phyloP scores from a whole-genome alignment of 2,888 invertebrate species.

The Drosophila longiperda region DNA sequence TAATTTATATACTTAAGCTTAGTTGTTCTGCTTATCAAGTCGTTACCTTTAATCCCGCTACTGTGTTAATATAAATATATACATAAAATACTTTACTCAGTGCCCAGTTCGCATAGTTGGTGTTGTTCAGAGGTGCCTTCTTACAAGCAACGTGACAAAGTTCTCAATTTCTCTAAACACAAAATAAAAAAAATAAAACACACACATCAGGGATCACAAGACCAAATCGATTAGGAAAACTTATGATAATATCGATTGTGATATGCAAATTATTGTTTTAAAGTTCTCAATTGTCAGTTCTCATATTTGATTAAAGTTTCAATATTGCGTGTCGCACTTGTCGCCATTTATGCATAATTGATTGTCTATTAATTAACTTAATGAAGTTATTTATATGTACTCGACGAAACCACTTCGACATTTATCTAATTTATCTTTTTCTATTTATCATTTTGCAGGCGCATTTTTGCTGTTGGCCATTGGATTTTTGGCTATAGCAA shows the following conservation, averaged over 20 bases:
- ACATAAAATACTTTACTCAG: conserved; percentile 20
- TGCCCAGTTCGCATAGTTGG: conserved; percentile 16
- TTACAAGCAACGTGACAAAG: conserved; percentile 21
- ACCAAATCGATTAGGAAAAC: conserved; percentile 17
- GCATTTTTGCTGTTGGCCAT: conserved; percentile 89
- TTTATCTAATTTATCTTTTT: conserved; percentile 15
- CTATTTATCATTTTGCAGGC: conserved; percentile 87
- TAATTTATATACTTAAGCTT: conserved; percentile 12
- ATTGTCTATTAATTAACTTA: conserved; percentile 59
- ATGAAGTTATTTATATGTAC: conserved; percentile 67
- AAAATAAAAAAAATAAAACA: not conserved
- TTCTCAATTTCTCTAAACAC: conserved; percentile 5
- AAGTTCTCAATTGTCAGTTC: conserved; percentile 2
- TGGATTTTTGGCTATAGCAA: conserved; percentile 88
- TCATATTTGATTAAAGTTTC: conserved; percentile 14
- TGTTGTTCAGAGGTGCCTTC: not conserved
- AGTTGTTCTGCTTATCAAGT: not conserved
- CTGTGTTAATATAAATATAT: not conserved
- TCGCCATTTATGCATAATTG: conserved; percentile 45
- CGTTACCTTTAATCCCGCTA: not conserved
- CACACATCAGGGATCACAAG: not conserved
- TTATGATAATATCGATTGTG: conserved; percentile 26
- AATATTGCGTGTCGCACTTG: conserved; percentile 42
- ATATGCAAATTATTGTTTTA: conserved; percentile 38
- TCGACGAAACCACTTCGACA: conserved; percentile 26